Evolutionary conservation across 2,888 invertebrate species (phyloP).

Genomic region (Phaonia tiefii): DNA sequence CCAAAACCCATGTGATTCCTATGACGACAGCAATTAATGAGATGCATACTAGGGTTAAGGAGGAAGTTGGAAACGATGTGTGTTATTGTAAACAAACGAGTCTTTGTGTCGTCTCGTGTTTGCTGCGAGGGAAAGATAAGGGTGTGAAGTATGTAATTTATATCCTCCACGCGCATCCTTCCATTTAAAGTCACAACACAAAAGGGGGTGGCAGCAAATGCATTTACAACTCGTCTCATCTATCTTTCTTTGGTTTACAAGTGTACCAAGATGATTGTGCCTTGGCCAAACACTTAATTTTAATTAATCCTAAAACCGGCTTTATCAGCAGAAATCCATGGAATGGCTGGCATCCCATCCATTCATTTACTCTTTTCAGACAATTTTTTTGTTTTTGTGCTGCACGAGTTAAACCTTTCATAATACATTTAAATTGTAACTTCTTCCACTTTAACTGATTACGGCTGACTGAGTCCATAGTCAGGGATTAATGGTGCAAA

Average conservation of each 20-base stretch:
- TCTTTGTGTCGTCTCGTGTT: no score
- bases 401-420: conserved; percentile 2
- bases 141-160: conserved; percentile 23
- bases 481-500: conserved; percentile 4
- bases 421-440: neutral
- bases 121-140: neutral
- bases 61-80: neutral
- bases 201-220: conserved; percentile 1
- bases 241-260: neutral
- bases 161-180: neutral
- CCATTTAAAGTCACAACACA: neutral
- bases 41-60: neutral
- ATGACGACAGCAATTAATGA: conserved; percentile 16
- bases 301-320: conserved; percentile 60
- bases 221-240: conserved; percentile 13
- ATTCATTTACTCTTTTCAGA: neutral
- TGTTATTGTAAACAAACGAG: neutral
- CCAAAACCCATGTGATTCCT: neutral
- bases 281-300: conserved; percentile 56
- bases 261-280: conserved; percentile 16
- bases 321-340: conserved; percentile 21
- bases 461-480: conserved; percentile 1
- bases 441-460: neutral
- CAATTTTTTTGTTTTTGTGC: neutral
- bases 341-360: neutral